Conservation (phyloP, 2,888 invertebrate genomes). For the Hemaris fuciformis region DNA sequence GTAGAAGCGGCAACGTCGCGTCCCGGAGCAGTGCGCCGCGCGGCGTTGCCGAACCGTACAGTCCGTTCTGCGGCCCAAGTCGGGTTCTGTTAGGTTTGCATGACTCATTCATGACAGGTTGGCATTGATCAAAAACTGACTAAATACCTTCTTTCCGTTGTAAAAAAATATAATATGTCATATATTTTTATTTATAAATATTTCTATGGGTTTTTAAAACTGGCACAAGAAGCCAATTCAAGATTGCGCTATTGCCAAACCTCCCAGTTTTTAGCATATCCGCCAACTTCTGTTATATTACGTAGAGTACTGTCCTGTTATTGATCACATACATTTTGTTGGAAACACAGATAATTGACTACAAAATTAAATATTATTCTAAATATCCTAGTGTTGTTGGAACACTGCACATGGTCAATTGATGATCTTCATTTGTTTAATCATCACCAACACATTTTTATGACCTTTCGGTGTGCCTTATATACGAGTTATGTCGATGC, state of each 20-base stretch:
- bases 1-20: slow-evolving; percentile 37
- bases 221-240: not conserved
- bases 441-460: too few relatives aligned
- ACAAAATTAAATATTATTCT: not conserved
- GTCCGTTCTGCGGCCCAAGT: not conserved
- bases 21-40: slow-evolving; percentile 14
- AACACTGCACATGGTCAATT: not conserved
- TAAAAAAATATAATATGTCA: not conserved
- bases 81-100: not conserved
- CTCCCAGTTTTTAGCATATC: not conserved
- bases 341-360: not conserved
- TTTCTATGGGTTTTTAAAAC: not conserved
- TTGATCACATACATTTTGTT: not conserved
- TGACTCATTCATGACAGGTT: not conserved
- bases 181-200: too few relatives aligned
- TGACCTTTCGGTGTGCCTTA: too few relatives aligned
- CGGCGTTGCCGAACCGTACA: slow-evolving; percentile 8
- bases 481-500: too few relatives aligned
- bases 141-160: not conserved
- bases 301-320: not conserved
- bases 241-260: slow-evolving; percentile 3
- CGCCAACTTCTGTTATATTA: not conserved
- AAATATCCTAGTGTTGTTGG: not conserved
- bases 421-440: too few relatives aligned
- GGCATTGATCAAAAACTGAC: not conserved